Base-by-base conservation (phyloP, 2,888 invertebrate genomes). In the Gandaritis pyraliata region DNA sequence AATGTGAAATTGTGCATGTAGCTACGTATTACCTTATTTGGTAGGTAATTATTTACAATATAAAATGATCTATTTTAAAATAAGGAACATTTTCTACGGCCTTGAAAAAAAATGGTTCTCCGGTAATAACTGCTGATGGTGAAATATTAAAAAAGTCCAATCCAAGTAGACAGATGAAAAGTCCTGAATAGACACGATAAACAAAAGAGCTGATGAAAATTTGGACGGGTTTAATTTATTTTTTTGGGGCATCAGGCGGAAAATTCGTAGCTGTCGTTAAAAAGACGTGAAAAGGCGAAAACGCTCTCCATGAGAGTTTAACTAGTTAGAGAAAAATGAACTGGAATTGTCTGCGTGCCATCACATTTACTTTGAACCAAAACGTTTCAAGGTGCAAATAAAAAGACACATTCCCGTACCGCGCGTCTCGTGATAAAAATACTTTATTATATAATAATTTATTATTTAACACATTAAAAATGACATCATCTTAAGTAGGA, bases 191-290 rank as follows among this genome's bases (percentile, higher is more conserved):
- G 60, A 60, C 58, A 58, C 49, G 56, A 56, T 59, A 63, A 68
- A 68, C 70, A 70, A 70, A 67, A 61, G 60, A 57, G 18, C 66
- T 59, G 61, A 70, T 66, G 68, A 68, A 56, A 64, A 66, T 66
- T 70, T 55, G 66, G 65, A 61, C 64, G 53, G 61, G 57, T 58
- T 70, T 70, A 70, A 68, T 70, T 67, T 61, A 65, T 69, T 69
- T 69, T 70, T 68, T 70, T 57, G 63, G 57, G 61, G 50, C 59
- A 66, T 68, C 66, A 55, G 50, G 61, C 66, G 59, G 59, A 68
- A 70, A 66, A 68, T 66, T 70, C 68, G 66, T 68, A 57, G 66
- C 63, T 53, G 57, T 50, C 66, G 59, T 70, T 69, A 65, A 69
- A 69, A 66, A 68, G 66, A 65, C 47, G 59, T 66, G 63, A 66